Evolutionary conservation across 2,797 vertebrate species (phyloP).

Genomic region (Enoplosus armatus): DNA sequence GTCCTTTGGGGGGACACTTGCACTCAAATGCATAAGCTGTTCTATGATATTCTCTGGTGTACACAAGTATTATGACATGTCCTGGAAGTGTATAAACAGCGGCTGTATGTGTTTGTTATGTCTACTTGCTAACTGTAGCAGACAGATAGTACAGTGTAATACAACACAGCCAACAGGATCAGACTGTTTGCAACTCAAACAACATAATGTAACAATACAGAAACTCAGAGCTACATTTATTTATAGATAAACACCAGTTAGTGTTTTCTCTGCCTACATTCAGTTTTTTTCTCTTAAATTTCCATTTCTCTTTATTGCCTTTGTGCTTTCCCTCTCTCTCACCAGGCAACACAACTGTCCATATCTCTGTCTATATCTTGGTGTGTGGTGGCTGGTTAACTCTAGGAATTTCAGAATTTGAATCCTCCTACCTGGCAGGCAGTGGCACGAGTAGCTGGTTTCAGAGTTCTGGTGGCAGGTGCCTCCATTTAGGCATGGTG

Average conservation of each 20-base stretch:
- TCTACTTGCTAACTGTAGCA: constrained; percentile 43
- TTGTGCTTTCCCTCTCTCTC: background rate
- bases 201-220: constrained; percentile 54
- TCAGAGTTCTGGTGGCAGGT: constrained; percentile 91
- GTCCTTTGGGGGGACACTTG: background rate
- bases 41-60: background rate
- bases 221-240: constrained; percentile 21
- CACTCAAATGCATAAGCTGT: background rate
- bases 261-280: background rate
- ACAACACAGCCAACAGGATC: constrained; percentile 51
- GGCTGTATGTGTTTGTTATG: constrained; percentile 44
- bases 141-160: constrained; percentile 27
- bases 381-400: background rate
- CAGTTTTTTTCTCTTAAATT: background rate
- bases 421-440: constrained; percentile 88
- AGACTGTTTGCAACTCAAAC: constrained; percentile 75
- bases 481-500: constrained; percentile 93
- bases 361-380: constrained; percentile 7
- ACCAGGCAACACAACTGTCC: background rate
- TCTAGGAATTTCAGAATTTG: background rate
- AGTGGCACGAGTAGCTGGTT: constrained; percentile 92
- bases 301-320: background rate
- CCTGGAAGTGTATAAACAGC: constrained; percentile 41
- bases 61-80: constrained; percentile 1
- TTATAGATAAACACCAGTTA: constrained; percentile 24